Evolutionary conservation across 2,797 vertebrate genomes (phyloP).

Genomic region (Acestrorhynchus altus): DNA sequence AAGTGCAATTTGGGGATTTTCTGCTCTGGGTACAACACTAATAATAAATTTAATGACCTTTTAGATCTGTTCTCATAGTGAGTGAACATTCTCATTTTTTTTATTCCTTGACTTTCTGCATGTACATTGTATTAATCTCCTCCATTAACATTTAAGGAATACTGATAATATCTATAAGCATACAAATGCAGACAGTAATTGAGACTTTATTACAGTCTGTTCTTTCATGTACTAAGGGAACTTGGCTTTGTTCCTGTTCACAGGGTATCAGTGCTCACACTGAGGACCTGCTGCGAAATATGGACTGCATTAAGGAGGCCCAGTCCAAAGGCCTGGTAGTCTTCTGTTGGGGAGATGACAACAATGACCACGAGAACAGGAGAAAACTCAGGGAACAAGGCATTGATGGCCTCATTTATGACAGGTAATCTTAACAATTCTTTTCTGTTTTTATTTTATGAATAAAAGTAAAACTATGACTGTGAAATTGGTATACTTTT

Average conservation of each 20-base stretch:
- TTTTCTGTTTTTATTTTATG: too few species aligned
- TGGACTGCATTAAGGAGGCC: slow-evolving; percentile 82
- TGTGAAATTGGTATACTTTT: not conserved
- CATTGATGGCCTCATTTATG: slow-evolving; percentile 94
- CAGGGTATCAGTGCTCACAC: slow-evolving; percentile 93
- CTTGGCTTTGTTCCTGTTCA: not conserved
- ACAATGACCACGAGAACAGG: slow-evolving; percentile 91
- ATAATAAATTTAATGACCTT: not conserved
- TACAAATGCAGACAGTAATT: not conserved
- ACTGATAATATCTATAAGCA: not conserved
- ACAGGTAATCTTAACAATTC: slow-evolving; percentile 79
- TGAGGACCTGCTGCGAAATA: slow-evolving; percentile 90
- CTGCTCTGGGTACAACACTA: slow-evolving; percentile 1
- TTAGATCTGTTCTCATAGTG: not conserved
- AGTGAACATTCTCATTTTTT: not conserved
- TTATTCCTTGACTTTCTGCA: not conserved
- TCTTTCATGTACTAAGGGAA: not conserved
- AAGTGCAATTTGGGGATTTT: not conserved
- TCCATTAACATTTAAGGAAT: not conserved
- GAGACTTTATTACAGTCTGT: not conserved
- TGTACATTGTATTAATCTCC: not conserved
- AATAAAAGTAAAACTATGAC: not conserved
- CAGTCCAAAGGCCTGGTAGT: slow-evolving; percentile 92
- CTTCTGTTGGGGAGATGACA: slow-evolving; percentile 97
- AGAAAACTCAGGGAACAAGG: slow-evolving; percentile 86